phyloP scores from a whole-genome alignment of 2,797 vertebrate species.

The Cetoscarus ocellatus region DNA sequence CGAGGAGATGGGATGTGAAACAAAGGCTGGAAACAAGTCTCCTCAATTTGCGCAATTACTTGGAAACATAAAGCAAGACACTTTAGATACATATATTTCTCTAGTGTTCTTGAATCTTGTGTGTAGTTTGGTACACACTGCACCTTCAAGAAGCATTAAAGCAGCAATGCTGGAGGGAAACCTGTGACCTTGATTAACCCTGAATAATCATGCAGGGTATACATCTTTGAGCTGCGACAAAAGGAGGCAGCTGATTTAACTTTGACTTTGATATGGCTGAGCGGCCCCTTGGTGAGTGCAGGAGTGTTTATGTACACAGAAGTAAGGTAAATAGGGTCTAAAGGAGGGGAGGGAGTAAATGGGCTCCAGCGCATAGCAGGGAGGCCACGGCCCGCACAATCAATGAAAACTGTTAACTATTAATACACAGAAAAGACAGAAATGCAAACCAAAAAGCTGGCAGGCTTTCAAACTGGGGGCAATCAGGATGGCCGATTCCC shows the following conservation, averaged over 20 bases:
- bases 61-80: conserved; percentile 27
- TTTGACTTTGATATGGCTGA: conserved; percentile 50
- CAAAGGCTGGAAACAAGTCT: conserved; percentile 14
- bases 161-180: conserved; percentile 54
- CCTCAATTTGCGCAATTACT: conserved; percentile 28
- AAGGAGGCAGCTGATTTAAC: conserved; percentile 56
- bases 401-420: conserved; percentile 53
- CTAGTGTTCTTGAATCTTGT: conserved; percentile 27
- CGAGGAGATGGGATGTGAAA: conserved; percentile 28
- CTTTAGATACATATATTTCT: conserved; percentile 21
- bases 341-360: conserved; percentile 23
- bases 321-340: conserved; percentile 42
- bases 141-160: conserved; percentile 53
- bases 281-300: conserved; percentile 11
- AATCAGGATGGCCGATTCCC: conserved; percentile 63
- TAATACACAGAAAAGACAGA: conserved; percentile 31
- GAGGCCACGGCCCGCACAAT: conserved; percentile 45
- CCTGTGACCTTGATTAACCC: conserved; percentile 78
- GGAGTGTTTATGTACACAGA: conserved; percentile 38
- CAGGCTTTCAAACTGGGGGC: conserved; percentile 47
- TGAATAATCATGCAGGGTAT: conserved; percentile 65
- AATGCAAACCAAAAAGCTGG: conserved; percentile 52
- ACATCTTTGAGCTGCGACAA: conserved; percentile 76
- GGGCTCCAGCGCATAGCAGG: conserved; percentile 21
- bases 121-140: conserved; percentile 60